Conservation (phyloP, 2,113 vertebrate species). For the Oplegnathus fasciatus region DNA sequence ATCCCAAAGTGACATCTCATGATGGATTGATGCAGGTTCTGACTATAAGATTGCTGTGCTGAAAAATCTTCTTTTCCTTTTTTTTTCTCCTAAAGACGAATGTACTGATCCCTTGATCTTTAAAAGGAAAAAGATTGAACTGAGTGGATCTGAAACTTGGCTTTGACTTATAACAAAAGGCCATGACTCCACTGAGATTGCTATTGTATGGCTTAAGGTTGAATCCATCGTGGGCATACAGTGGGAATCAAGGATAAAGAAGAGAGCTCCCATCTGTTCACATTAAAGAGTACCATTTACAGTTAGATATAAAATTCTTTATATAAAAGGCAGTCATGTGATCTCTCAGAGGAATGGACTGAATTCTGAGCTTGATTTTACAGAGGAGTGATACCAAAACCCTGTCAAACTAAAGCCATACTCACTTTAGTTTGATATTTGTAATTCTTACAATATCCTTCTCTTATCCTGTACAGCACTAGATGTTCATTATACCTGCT, state of each 20-base stretch:
- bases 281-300: conserved; percentile 39
- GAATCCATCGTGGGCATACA: conserved; percentile 32
- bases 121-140: conserved; percentile 35
- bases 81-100: conserved; percentile 10
- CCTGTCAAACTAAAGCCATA: not conserved
- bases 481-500: not conserved
- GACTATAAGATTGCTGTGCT: not conserved
- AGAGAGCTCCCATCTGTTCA: conserved; percentile 27
- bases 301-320: conserved; percentile 11
- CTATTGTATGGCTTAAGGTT: conserved; percentile 53
- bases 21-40: not conserved
- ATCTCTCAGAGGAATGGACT: not conserved
- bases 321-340: not conserved
- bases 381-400: not conserved
- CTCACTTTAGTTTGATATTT: not conserved
- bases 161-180: conserved; percentile 62
- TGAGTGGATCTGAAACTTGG: conserved; percentile 47
- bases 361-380: not conserved
- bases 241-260: conserved; percentile 32
- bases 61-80: conserved; percentile 10
- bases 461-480: too few relatives aligned
- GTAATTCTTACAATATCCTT: not conserved
- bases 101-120: conserved; percentile 37
- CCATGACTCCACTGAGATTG: conserved; percentile 48
- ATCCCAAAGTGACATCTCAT: not conserved